Evolutionary conservation across 2,797 vertebrate species (phyloP).

Genomic region (Ctenopoma multispine): DNA sequence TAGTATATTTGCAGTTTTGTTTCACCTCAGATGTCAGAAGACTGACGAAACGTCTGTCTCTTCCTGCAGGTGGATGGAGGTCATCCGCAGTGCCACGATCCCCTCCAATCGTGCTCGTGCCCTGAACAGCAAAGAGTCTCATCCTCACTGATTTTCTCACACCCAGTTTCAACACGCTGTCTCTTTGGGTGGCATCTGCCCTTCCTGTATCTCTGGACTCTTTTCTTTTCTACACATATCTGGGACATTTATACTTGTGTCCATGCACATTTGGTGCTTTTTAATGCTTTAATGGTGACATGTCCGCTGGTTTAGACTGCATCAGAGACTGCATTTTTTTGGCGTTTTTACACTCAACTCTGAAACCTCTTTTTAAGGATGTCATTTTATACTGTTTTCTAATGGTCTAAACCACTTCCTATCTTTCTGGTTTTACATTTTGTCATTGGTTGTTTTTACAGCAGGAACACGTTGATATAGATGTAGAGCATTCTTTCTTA

Average conservation of each 20-base stretch:
- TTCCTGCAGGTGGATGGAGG: constrained; percentile 94
- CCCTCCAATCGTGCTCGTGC: constrained; percentile 85
- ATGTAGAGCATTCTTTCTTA: constrained; percentile 67
- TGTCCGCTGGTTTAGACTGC: constrained; percentile 85
- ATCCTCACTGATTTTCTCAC: constrained; percentile 83
- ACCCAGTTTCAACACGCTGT: constrained; percentile 20
- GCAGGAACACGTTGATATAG: constrained; percentile 61
- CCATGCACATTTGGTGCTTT: constrained; percentile 86
- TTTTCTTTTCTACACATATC: constrained; percentile 76
- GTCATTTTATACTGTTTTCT: constrained; percentile 88
- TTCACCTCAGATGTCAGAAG: neutral
- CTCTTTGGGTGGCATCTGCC: constrained; percentile 51
- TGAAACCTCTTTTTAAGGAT: constrained; percentile 85
- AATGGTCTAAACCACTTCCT: constrained; percentile 80
- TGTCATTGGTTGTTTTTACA: constrained; percentile 79
- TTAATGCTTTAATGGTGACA: constrained; percentile 84
- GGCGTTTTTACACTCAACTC: constrained; percentile 85
- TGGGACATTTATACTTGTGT: constrained; percentile 80
- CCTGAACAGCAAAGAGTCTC: constrained; percentile 90
- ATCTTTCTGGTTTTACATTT: constrained; percentile 76
- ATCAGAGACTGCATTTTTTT: constrained; percentile 85
- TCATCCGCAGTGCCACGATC: constrained; percentile 95
- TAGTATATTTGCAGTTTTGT: neutral
- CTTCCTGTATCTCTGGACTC: constrained; percentile 40
- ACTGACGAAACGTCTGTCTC: constrained; percentile 4